Percentiles rank a stretch among this genome's conserved stretches.
phyloP scores from a whole-genome alignment of 2,797 vertebrate genomes.

The Squalus acanthias region DNA sequence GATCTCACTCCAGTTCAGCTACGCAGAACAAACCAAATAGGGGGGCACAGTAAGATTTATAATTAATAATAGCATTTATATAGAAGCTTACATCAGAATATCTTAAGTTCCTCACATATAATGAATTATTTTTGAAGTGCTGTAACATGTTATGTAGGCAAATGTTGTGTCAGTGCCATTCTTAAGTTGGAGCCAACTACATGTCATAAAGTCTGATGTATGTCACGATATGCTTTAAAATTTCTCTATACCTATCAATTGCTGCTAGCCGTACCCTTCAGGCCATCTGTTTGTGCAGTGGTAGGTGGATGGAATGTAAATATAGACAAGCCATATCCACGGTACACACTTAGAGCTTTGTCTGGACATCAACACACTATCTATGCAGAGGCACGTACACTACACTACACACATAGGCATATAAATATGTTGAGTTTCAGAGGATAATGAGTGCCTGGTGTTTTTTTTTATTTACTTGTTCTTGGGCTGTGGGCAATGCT shows the following conservation, averaged over 20 bases:
- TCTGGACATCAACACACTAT: no score
- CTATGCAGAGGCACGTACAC: no score
- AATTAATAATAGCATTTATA: not conserved
- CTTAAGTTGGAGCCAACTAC: not conserved
- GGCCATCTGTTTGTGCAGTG: not conserved
- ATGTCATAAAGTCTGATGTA: not conserved
- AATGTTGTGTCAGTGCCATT: not conserved
- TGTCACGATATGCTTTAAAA: not conserved
- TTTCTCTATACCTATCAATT: not conserved
- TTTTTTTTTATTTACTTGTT: not conserved
- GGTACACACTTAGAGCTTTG: no score
- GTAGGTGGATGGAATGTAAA: not conserved
- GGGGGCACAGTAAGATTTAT: not conserved
- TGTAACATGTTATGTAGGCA: not conserved
- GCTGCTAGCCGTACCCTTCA: no score
- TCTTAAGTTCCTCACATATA: not conserved
- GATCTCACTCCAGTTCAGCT: not conserved
- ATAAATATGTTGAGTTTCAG: no score
- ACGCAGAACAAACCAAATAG: not conserved
- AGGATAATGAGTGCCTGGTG: not conserved
- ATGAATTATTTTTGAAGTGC: not conserved
- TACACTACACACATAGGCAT: no score
- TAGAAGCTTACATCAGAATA: not conserved
- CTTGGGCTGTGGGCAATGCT: not conserved
- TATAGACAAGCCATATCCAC: not conserved